Base-by-base conservation (phyloP, 2,797 vertebrate species). In the Fistularia tabacaria region DNA sequence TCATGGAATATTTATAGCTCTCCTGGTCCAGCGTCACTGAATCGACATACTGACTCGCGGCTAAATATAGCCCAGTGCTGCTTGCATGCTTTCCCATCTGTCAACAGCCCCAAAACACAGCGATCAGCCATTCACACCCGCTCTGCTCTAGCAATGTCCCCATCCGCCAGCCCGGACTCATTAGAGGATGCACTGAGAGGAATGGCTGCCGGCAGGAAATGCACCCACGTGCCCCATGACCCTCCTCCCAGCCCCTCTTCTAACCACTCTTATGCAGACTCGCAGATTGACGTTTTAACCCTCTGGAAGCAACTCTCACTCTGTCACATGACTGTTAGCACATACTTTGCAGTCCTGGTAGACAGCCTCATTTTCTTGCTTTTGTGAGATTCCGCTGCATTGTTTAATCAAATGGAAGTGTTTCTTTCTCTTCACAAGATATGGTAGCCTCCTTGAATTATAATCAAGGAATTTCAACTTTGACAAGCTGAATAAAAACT, bases 1-100 rank as follows among this genome's bases (percentile, higher is more conserved):
- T 89, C 85, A 87, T 84, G 63, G 84, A 87, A 83, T 92, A 90
- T 89, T 90, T 91, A 88, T 90, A 92, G 90, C 88, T 64, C 76
- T 81, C 60, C 72, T 60, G 77, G 86, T 87, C 84, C 80, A 71
- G 81, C 88, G 85, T 90, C 89, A 90, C 87, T 79, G 76, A 85
- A 88, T 87, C 79, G 81, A 89, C 88, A 89, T 76, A 82, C 86
- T 83, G 85, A 87, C 85, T 76, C 46, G 15, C 42, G 47, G 82
- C 90, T 90, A 91, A 90, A 91, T 88, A 90, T 90, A 90, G 74
- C 74, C 54, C 53, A 8, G 64, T 56, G 65, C 80, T 82, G 85
- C 79, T 80, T 75, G 80, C 76, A 75, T 82, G 82, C 85, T 91
- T 85, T 87, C 83, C 84, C 83, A 81, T 85, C 79, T 89, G 83